A percentile compares a stretch with the other conserved stretches of the same genome.
Conservation (phyloP, 2,888 invertebrate species). For the Brachyptera risi region DNA sequence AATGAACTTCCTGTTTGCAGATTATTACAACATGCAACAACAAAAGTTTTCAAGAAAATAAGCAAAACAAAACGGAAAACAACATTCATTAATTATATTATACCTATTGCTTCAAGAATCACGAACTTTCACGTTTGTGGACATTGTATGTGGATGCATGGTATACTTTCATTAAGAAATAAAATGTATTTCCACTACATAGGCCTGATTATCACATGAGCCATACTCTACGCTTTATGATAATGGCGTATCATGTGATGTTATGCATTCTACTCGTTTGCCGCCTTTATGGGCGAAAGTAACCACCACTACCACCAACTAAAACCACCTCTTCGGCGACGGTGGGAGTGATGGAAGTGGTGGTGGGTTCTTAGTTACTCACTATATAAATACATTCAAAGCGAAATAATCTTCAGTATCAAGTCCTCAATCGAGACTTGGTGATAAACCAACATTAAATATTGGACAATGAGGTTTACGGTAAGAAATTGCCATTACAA, state of each 20-base stretch:
- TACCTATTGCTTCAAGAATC: constrained; percentile 14
- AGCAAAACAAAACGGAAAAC: constrained; percentile 6
- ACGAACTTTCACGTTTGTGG: constrained; percentile 21
- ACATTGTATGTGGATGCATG: constrained; percentile 9
- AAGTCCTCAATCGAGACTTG: constrained; percentile 15
- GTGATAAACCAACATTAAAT: constrained; percentile 3
- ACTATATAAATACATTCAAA: constrained; percentile 10
- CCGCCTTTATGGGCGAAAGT: background rate
- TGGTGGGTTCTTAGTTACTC: no score
- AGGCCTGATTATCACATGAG: constrained; percentile 1
- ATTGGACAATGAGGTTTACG: constrained; percentile 16
- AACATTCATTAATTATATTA: constrained; percentile 21
- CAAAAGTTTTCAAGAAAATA: constrained; percentile 21
- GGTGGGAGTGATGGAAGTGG: no score
- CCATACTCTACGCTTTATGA: no score
- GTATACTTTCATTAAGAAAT: background rate
- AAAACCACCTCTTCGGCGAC: background rate
- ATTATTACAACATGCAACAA: constrained; percentile 17
- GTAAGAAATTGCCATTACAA: no score
- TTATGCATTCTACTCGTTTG: background rate
- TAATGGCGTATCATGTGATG: no score
- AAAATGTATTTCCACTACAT: background rate
- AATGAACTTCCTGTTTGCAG: constrained; percentile 12
- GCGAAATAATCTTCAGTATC: constrained; percentile 7
- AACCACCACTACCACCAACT: background rate